Evolutionary conservation across 2,888 invertebrate genomes (phyloP), one percentile per base, ranked within the genome.

Genomic region (Folsomia candida): DNA sequence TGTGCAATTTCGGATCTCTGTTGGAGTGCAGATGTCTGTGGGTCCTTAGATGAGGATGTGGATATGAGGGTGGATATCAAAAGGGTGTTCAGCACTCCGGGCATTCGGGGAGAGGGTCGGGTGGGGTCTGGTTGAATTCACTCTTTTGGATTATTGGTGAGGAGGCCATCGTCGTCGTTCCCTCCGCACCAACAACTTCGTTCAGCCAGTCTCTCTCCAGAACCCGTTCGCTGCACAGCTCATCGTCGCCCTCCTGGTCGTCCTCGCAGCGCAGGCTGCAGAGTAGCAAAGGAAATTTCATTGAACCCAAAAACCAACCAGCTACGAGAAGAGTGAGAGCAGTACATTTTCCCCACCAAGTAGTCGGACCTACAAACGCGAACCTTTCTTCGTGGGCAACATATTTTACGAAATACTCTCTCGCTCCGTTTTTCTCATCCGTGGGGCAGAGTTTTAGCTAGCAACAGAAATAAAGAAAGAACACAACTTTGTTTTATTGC

Each of bases 51-150:
- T 37, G 37, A 20, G 54, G 54, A 18, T 54, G 54, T 54, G 54
- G 37, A 37, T 37, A 37, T 4, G 14, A 9, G 37, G 37, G 14
- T 37, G 37, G 37, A 37, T 37, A 37, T 37, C 37, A 37, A 37
- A n/a, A 37, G 37, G 37, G 37, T 37, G 37, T 37, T 4, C 14
- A 37, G 14, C 37, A 37, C 37, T 37, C 37, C 37, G 37, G 37
- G 37, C 37, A 37, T 37, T 54, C 54, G 54, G 54, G 54, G 54
- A 54, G 54, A 54, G 54, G 54, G 54, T 54, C 54, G 54, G 54
- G 54, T 54, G 54, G 54, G 54, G 54, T 54, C 37, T 37, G 37
- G 37, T 37, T 37, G 4, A 37, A 37, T 14, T 37, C 37, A 37
- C 6, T 9, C 37, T 37, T 37, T 4, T 37, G 37, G 37, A 9